Evolutionary conservation across 1,140 invertebrate genomes (phyloP), one percentile per base, ranked within the genome.

Genomic region (Delia radicum): DNA sequence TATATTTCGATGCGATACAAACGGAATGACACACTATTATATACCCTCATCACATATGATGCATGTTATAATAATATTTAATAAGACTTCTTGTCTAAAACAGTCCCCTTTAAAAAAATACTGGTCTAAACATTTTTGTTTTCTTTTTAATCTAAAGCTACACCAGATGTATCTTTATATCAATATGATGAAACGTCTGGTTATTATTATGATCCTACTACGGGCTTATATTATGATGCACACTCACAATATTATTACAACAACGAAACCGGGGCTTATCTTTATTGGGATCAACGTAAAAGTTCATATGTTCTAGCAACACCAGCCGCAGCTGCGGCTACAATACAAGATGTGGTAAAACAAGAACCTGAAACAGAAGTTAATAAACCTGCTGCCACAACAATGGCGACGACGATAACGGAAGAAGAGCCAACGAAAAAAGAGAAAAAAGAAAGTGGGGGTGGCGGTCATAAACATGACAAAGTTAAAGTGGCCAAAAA

Each of bases 401-500:
- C 85, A n/a, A n/a, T n/a, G n/a, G 80, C 81, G 24, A 82, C 78
- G 26, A 76, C 77, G 61, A 77, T 85, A n/a, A 86, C 77, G 5
- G 79, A 79, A 8, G 82, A 88, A 2, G 84, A 86, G 12, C 87
- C 88, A 77, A 86, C 87, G 77, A 89, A 88, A 77, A 89, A 91
- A 65, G 79, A 84, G 0, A 82, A 79, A 78, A 88, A 76, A 71
- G 83, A 74, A 74, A 80, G 46, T 87, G 63, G 28, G 21, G 18
- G 86, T 86, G 27, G 79, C 3, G 76, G n/a, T n/a, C 78, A 69
- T 86, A 88, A 77, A 86, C 88, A 69, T 73, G 95, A 97, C 79
- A 97, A 99, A 89, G 95, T 96, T 0, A 98, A 98, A 88, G 96
- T 98, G 15, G 98, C 98, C 1, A 98, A 98, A 83, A 98, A 98